A percentile compares a stretch with the other conserved stretches of the same genome.
phyloP scores from a whole-genome alignment of 2,888 invertebrate species.

The Troides helena region DNA sequence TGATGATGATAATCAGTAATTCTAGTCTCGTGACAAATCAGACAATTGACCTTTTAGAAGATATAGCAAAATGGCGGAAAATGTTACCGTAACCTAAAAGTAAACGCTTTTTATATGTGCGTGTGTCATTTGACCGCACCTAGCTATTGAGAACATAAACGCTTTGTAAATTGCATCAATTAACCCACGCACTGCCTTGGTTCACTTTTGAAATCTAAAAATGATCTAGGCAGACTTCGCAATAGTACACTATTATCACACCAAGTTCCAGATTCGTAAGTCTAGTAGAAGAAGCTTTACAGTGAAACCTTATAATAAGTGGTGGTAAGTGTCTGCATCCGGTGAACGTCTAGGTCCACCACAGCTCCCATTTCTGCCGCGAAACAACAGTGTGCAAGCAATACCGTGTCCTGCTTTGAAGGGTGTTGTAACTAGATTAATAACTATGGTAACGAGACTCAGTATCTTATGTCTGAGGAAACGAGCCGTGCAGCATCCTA shows the following conservation, averaged over 20 bases:
- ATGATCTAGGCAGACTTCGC: conserved; percentile 5
- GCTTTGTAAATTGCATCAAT: conserved; percentile 20
- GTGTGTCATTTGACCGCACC: not conserved
- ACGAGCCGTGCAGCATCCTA: too few relatives aligned
- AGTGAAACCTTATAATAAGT: too few relatives aligned
- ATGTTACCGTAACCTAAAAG: not conserved
- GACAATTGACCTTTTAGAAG: not conserved
- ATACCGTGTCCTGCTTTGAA: too few relatives aligned
- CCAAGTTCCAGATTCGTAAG: not conserved
- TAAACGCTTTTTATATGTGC: not conserved
- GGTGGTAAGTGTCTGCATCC: too few relatives aligned
- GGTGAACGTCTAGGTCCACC: too few relatives aligned
- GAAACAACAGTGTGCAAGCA: too few relatives aligned
- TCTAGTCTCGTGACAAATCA: too few relatives aligned
- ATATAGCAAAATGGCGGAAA: not conserved
- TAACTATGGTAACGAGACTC: too few relatives aligned
- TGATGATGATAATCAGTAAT: too few relatives aligned
- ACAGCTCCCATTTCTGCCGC: too few relatives aligned
- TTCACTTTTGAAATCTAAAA: conserved; percentile 13
- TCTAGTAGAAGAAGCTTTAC: not conserved
- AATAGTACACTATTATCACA: not conserved
- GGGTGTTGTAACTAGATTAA: too few relatives aligned
- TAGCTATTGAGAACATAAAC: conserved; percentile 16
- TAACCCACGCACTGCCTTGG: conserved; percentile 22
- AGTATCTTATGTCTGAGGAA: too few relatives aligned